phyloP scores from a whole-genome alignment of 2,888 invertebrate species.

The Deilephila elpenor region DNA sequence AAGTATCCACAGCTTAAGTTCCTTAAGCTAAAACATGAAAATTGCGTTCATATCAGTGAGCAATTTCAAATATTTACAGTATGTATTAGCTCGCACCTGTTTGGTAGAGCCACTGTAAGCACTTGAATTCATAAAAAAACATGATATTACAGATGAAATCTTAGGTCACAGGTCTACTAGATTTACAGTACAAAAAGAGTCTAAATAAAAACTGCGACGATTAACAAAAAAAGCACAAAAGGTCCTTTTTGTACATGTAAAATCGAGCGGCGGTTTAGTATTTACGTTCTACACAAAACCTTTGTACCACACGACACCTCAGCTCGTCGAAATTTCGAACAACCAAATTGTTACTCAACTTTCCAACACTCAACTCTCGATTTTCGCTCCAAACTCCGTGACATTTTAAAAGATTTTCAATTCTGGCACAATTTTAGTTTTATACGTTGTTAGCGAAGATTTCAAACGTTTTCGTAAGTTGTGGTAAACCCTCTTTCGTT shows the following conservation, averaged over 20 bases:
- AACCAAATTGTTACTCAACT: conserved; percentile 57
- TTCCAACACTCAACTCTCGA: conserved; percentile 45
- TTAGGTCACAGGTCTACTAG: not conserved
- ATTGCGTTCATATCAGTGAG: no score
- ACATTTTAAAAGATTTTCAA: conserved; percentile 47
- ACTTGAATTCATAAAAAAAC: no score
- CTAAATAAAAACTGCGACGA: not conserved
- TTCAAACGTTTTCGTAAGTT: conserved; percentile 2
- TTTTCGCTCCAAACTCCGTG: conserved; percentile 31
- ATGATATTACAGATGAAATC: no score
- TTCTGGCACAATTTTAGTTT: conserved; percentile 37
- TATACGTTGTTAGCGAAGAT: conserved; percentile 24
- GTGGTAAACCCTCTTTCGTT: not conserved
- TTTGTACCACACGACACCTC: conserved; percentile 25
- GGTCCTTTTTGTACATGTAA: not conserved
- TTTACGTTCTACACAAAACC: conserved; percentile 1
- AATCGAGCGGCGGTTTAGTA: conserved; percentile 5
- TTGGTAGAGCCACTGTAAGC: no score
- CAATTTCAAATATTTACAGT: no score
- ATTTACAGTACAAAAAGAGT: not conserved
- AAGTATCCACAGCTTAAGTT: no score
- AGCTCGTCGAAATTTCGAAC: conserved; percentile 46
- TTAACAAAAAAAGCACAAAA: not conserved
- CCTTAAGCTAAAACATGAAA: no score
- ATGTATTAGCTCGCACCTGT: no score